A percentile compares a stretch with the other conserved stretches of the same genome.
Evolutionary conservation across 1,140 invertebrate species (phyloP).

Genomic region (Zophobas atratus): DNA sequence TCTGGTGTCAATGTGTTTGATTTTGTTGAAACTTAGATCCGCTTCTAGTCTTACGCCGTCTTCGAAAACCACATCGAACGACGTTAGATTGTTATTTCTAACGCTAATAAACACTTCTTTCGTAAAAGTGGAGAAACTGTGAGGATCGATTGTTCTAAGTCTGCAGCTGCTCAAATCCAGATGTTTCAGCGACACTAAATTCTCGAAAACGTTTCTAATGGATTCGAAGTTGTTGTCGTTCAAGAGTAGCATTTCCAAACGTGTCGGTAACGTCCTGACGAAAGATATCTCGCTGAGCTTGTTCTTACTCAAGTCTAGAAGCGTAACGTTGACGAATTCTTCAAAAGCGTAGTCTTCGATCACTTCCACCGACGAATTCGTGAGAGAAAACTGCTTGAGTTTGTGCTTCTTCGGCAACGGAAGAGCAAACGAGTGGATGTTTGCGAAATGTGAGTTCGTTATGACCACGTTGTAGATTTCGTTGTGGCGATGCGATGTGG

Average conservation of each 20-base stretch:
- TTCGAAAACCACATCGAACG: neutral
- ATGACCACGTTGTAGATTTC: neutral
- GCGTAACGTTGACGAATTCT: neutral
- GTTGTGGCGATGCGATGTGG: too few species aligned
- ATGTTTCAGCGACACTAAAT: neutral
- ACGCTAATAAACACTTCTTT: conserved; percentile 1
- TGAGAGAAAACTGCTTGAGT: neutral
- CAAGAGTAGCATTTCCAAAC: conserved; percentile 12
- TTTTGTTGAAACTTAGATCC: conserved; percentile 12
- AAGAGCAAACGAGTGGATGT: conserved; percentile 6
- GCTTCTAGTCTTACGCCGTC: neutral
- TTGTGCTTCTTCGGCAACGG: neutral
- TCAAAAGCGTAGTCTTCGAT: conserved; percentile 12
- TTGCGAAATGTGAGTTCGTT: neutral
- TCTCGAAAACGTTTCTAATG: neutral
- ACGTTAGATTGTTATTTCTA: conserved; percentile 9
- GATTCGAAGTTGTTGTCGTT: neutral
- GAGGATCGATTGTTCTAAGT: neutral
- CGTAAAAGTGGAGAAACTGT: conserved; percentile 8
- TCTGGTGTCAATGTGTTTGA: neutral
- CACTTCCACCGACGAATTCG: neutral
- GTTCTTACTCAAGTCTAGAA: conserved; percentile 18
- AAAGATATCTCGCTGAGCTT: neutral
- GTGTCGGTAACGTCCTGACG: neutral
- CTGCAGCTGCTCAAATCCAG: conserved; percentile 17